Evolutionary conservation across 2,113 vertebrate species (phyloP).

Genomic region (Nothoprocta pentlandii): DNA sequence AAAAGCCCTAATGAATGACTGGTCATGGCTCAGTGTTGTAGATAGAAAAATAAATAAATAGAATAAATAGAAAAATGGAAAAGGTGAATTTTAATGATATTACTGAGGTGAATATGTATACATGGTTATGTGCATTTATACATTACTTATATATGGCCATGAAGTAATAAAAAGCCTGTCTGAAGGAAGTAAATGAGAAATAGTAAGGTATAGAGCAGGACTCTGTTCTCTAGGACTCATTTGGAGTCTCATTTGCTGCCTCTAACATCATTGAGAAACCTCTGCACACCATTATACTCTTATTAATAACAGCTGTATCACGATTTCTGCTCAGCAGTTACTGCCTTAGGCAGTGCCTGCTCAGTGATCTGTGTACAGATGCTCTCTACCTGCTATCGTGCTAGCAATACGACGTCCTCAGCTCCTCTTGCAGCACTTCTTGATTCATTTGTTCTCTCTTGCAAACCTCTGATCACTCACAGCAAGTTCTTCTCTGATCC

Average conservation of each 20-base stretch:
- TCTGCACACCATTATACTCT: slow-evolving; percentile 1
- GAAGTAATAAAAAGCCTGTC: neutral
- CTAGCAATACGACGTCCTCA: slow-evolving; percentile 19
- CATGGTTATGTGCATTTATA: neutral
- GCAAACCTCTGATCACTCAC: neutral
- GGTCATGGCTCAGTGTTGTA: neutral
- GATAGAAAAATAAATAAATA: neutral
- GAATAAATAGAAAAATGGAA: neutral
- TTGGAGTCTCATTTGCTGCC: slow-evolving; percentile 33
- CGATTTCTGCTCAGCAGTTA: slow-evolving; percentile 48
- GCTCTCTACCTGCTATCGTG: neutral
- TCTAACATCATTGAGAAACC: neutral
- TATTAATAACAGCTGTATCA: slow-evolving; percentile 56
- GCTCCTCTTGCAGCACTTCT: slow-evolving; percentile 14
- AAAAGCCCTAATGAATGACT: neutral
- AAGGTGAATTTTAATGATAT: neutral
- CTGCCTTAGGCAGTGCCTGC: slow-evolving; percentile 54
- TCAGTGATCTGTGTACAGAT: slow-evolving; percentile 21
- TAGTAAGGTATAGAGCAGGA: neutral
- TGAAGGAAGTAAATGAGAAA: neutral
- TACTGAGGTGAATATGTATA: neutral
- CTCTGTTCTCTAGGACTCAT: neutral
- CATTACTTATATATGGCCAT: neutral
- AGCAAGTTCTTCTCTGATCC: slow-evolving; percentile 14
- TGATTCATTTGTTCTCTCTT: slow-evolving; percentile 26